Conservation (phyloP, 64 coral and sea anemone species). For the Hydrozoanthus tunicans region DNA sequence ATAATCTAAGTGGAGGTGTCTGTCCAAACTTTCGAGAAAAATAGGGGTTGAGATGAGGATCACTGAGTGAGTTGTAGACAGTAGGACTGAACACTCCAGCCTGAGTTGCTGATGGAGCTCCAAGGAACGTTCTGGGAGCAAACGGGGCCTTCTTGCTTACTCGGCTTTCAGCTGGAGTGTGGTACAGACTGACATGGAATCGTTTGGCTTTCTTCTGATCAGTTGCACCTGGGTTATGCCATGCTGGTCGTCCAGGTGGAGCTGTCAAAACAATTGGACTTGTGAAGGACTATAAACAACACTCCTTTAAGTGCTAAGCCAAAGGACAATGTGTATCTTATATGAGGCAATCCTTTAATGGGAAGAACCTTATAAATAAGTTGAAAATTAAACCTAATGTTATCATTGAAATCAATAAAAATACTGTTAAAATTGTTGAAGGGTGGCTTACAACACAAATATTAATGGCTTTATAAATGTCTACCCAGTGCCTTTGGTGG, state of each 20-base stretch:
- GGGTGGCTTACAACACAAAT: no score
- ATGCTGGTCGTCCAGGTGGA: constrained; percentile 67
- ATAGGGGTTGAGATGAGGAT: constrained; percentile 89
- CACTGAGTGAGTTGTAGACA: constrained; percentile 91
- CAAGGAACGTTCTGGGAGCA: constrained; percentile 67
- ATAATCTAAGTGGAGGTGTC: constrained; percentile 52
- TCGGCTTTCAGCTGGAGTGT: constrained; percentile 76
- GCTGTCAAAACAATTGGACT: constrained; percentile 47
- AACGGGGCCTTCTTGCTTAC: constrained; percentile 83
- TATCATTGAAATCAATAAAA: no score
- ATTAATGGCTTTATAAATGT: no score
- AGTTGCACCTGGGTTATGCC: constrained; percentile 82
- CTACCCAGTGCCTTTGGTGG: no score
- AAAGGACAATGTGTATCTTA: no score
- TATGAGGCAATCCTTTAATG: no score
- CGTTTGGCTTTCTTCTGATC: constrained; percentile 62
- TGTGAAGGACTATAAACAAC: neutral
- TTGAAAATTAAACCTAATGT: no score
- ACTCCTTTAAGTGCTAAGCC: neutral
- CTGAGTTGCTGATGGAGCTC: constrained; percentile 67
- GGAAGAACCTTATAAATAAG: no score
- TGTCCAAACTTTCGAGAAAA: constrained; percentile 94
- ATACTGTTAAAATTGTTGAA: no score
- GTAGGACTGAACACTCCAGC: constrained; percentile 72
- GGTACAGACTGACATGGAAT: constrained; percentile 81